Base-by-base conservation (phyloP, 1,140 invertebrate species). In the Oryctes rhinoceros region DNA sequence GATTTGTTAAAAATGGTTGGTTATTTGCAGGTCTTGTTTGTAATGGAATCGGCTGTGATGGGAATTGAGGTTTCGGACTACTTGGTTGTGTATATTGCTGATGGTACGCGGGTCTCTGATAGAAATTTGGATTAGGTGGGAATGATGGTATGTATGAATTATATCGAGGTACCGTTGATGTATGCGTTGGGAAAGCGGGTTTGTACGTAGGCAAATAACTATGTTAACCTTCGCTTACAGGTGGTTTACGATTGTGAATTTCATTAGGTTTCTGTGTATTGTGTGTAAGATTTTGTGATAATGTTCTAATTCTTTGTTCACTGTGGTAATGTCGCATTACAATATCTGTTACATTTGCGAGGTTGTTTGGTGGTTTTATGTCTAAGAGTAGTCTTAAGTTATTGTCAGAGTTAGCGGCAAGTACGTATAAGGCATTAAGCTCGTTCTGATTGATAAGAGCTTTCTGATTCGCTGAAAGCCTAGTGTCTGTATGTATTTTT, bases 31-130 rank as follows among this genome's bases (percentile, higher is more conserved):
- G 78, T 44, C 67, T 35, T n/a, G 81, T 49, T 80, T 79, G 78
- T 39, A 82, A 11, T 10, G 76, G 48, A 62, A 81, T 80, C 44
- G 81, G 80, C 71, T 81, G 81, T 30, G 76, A 76, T 59, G 83
- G 81, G 44, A 83, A 83, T 81, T 39, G 79, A 39, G 39, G 39
- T 75, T 35, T 75, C 39, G 71, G 18, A 15, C 3, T 4, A 3
- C 39, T 76, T 6, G 9, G 35, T 47, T 44, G 75, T n/a, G n/a
- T 13, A 37, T 49, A 48, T 76, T 80, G 35, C 44, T 13, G 74
- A 4, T 76, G 74, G 2, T 37, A 20, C 4, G 39, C 30, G 3
- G 65, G 65, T 18, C 20, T 67, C 18, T 67, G 65, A 67, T 62
- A 24, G 15, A 67, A 67, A 76, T 76, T 37, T 1, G 18, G 30